Evolutionary conservation across 2,113 vertebrate genomes (phyloP), one percentile per base, ranked within the genome.

Genomic region (Carollia perspicillata): DNA sequence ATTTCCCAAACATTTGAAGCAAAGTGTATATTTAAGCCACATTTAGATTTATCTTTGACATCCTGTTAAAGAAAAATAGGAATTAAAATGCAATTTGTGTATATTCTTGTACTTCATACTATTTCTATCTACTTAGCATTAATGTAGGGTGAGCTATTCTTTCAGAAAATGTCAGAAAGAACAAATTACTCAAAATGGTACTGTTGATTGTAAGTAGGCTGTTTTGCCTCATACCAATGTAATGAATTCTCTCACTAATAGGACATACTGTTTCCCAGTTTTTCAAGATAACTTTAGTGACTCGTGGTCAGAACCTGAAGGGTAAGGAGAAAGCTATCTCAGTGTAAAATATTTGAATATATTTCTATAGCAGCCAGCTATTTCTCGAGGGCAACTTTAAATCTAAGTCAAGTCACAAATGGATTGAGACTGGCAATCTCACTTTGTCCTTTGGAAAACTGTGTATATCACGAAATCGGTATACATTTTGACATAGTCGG

Each of bases 31-130:
- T 93, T 89, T 96, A 55, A 95, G 75, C 74, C 84, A 93, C 86
- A 93, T 87, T 97, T 97, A 96, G 69, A 97, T 97, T 90, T 95
- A 71, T 96, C 47, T 66, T 97, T 97, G 95, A 97, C 95, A 98
- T 84, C 69, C 87, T 75, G 86, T 96, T 94, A 94, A 90, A 83
- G 96, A 96, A 93, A 98, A 98, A 96, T 84, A 92, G 66, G 80
- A 97, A 97, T 98, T 96, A 98, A 97, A 94, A 94, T 11, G 22
- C 84, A 97, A 95, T 97, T 97, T 90, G 80, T 93, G n/a, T 92
- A 95, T 95, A 90, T 97, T 95, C 72, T 96, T 93, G 42, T 96
- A 30, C 58, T 97, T 60, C 89, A 33, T 96, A 81, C 66, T 85
- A 79, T 93, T 77, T 68, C 94, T 88, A 92, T 98, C 96, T 97